Base-by-base conservation (phyloP, 2,113 vertebrate species). In the Butorides virescens region DNA sequence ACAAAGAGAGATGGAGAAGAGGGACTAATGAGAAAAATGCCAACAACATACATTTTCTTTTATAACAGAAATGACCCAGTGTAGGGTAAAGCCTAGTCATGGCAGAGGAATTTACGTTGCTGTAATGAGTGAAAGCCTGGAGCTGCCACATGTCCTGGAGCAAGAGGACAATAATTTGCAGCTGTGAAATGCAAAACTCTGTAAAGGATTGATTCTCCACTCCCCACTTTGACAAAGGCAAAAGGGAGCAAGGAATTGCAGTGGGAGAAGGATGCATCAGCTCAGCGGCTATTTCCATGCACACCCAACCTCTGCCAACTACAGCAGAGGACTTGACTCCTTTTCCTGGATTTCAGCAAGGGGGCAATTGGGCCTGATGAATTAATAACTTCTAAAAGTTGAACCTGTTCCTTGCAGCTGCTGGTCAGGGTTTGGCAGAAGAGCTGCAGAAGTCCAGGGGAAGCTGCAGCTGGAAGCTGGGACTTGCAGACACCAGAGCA, bases 361-460 rank as follows among this genome's bases (percentile, higher is more conserved):
- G 17, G 21, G 17, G n/a, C 10, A 55, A 42, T 8, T 77, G 42
- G 52, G 74, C 29, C n/a, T 73, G 50, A 39, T 50, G 22, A 70
- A 80, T 85, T 76, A 79, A 61, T 52, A 61, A 80, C 42, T 11
- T 80, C 36, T 83, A 66, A 46, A 93, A 92, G 29, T 15, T 9
- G 1, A 84, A 71, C 17, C 12, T 76, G 7, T 79, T 80, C 18
- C 29, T 65, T 61, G 19, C 0, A 0, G 15, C 21, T 25, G 4
- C 32, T 71, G 65, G 42, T 67, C 83, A 86, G 79, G 16, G 11
- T 26, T 77, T 92, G 63, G 42, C 47, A 84, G 30, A 82, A 88
- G 14, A 44, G 39, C 37, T 80, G 23, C 62, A 83, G 67, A 80
- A 95, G 89, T 42, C 42, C 42, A 4, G 56, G 4, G 7, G 27